phyloP scores from a whole-genome alignment of 2,113 vertebrate genomes.

The Hippocampus zosterae region DNA sequence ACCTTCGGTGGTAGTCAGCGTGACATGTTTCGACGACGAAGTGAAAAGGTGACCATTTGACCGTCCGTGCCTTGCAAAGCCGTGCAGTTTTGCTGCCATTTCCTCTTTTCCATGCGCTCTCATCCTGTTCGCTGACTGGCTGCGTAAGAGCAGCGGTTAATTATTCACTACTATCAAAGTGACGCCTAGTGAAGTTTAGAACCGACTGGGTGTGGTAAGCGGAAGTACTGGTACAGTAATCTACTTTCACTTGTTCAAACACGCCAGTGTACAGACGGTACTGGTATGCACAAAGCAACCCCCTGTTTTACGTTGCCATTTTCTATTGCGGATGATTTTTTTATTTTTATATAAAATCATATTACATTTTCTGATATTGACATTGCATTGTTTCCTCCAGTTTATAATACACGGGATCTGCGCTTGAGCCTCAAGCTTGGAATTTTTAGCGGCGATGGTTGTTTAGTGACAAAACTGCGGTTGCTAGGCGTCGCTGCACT shows the following conservation, averaged over 20 bases:
- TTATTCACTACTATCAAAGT: slow-evolving; percentile 40
- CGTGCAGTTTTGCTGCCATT: neutral
- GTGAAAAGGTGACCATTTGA: neutral
- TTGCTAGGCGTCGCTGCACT: slow-evolving; percentile 47
- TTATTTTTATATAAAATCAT: neutral
- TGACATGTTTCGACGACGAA: neutral
- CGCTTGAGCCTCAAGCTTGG: neutral
- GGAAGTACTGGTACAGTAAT: slow-evolving; percentile 3
- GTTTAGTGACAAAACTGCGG: slow-evolving; percentile 18
- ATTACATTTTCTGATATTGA: neutral
- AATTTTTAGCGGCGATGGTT: neutral
- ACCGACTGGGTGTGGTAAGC: slow-evolving; percentile 17
- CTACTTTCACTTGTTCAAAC: slow-evolving; percentile 41
- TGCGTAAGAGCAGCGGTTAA: slow-evolving; percentile 34
- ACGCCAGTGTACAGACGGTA: neutral
- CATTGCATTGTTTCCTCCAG: neutral
- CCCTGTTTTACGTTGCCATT: neutral
- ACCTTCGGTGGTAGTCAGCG: neutral
- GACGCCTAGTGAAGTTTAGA: neutral
- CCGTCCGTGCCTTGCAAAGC: slow-evolving; percentile 1
- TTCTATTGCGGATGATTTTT: neutral
- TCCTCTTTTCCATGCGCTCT: neutral
- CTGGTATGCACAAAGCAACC: slow-evolving; percentile 9
- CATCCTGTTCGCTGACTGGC: slow-evolving; percentile 17
- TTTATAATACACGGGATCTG: neutral